Evolutionary conservation across 2,888 invertebrate genomes (phyloP), one percentile per base, ranked within the genome.

Genomic region (Tubulanus polymorphus): DNA sequence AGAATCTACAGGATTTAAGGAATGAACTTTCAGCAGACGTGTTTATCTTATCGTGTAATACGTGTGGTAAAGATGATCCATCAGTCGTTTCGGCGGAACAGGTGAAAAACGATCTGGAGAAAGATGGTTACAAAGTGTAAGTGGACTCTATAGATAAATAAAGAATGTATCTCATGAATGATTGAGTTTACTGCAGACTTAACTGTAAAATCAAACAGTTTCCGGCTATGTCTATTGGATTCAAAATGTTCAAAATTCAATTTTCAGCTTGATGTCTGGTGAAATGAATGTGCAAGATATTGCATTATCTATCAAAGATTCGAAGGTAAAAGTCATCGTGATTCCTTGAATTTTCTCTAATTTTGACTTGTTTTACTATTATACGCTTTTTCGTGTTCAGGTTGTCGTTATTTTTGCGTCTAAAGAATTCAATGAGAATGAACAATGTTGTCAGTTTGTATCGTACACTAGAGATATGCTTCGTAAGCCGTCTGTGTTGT

Each of bases 321-420:
- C n/a, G n/a, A n/a, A n/a, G n/a, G n/a, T n/a, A n/a, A n/a, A n/a
- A n/a, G n/a, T n/a, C n/a, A n/a, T n/a, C n/a, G n/a, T 32, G 35
- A 32, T 12, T 32, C 35, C 10, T n/a, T 32, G 10, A 32, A 32
- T 32, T n/a, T 12, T n/a, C n/a, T 32, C 35, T 12, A 32, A n/a
- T 32, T 12, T 32, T 32, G 10, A 10, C 10, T 32, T 10, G 35
- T 32, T 32, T n/a, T 32, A 32, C 10, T 32, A 12, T 32, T 32
- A 32, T 32, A 12, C 35, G 10, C n/a, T n/a, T n/a, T n/a, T n/a
- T n/a, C n/a, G n/a, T n/a, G n/a, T n/a, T 5, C 54, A 71, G 69
- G 63, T 73, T n/a, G 63, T 73, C 10, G 48, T 74, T 15, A 61
- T 74, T 25, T 71, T 72, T 12, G 65, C 74, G 46, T 76, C 76